Conservation (phyloP, 2,797 vertebrate species). For the Pteronotus mesoamericanus region DNA sequence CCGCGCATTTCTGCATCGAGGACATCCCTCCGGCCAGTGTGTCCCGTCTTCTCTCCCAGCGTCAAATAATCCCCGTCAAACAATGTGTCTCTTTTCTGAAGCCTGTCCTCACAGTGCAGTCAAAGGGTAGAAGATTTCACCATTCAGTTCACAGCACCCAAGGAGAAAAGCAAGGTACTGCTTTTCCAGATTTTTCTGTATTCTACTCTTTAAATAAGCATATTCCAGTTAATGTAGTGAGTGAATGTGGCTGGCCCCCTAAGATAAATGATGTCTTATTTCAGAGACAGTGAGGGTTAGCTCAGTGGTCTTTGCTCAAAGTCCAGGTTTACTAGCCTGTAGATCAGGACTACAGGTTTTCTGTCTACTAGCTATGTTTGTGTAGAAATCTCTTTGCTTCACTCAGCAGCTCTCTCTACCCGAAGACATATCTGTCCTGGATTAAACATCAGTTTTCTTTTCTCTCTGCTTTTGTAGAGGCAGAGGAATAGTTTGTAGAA, state of each 20-base stretch:
- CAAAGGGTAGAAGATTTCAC: background rate
- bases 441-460: constrained; percentile 52
- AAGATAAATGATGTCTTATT: background rate
- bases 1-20: background rate
- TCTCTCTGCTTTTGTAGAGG: constrained; percentile 2
- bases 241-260: background rate
- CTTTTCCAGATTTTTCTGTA: background rate
- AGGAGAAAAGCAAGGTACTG: background rate
- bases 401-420: constrained; percentile 44
- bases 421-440: constrained; percentile 36
- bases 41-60: background rate
- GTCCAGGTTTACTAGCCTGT: constrained; percentile 29
- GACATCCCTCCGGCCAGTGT: background rate
- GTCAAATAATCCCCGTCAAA: background rate
- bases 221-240: background rate
- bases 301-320: background rate
- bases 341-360: background rate
- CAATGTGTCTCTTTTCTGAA: background rate
- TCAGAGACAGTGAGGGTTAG: background rate
- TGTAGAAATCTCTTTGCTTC: constrained; percentile 51
- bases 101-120: background rate
- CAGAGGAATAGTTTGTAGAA: constrained; percentile 49
- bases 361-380: background rate
- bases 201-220: background rate
- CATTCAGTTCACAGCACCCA: background rate